phyloP scores from a whole-genome alignment of 2,797 vertebrate genomes.

The Cossypha caffra region DNA sequence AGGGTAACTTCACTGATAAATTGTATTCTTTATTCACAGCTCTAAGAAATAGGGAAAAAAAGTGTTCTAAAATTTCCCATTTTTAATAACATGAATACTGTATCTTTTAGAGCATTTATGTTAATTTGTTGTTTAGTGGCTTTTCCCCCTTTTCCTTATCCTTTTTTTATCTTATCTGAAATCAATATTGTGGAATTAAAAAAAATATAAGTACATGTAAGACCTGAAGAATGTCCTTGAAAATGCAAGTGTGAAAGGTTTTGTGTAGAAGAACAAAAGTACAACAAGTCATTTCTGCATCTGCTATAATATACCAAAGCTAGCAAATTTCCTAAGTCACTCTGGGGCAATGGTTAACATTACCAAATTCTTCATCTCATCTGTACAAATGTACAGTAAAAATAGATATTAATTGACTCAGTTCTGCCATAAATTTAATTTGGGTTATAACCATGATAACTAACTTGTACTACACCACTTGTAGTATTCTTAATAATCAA shows the following conservation, averaged over 20 bases:
- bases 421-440: neutral
- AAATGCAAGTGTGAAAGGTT: neutral
- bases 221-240: neutral
- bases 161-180: neutral
- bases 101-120: neutral
- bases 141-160: accelerated
- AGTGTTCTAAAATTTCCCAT: neutral
- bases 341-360: neutral
- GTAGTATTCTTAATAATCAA: neutral
- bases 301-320: neutral
- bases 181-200: neutral
- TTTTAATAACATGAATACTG: neutral
- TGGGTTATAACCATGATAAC: neutral
- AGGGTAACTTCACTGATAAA: neutral
- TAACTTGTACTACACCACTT: neutral
- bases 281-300: neutral
- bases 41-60: neutral
- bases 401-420: neutral
- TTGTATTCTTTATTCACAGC: neutral
- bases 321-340: neutral
- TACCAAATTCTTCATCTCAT: neutral
- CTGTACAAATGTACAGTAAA: neutral
- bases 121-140: neutral
- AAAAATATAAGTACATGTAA: neutral
- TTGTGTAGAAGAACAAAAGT: neutral